phyloP scores from a whole-genome alignment of 2,888 invertebrate species.

The Enchytraeus crypticus region DNA sequence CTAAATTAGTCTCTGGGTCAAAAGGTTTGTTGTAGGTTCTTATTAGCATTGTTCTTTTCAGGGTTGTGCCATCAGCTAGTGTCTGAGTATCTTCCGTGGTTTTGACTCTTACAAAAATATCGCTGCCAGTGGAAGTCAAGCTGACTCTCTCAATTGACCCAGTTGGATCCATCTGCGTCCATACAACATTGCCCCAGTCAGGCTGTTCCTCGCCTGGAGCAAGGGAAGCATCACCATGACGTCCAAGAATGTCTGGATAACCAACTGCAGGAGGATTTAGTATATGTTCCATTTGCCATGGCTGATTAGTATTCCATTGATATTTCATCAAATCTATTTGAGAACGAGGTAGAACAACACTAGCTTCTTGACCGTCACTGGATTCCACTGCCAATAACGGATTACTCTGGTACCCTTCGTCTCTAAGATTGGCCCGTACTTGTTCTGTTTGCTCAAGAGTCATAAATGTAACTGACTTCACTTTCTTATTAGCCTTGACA shows the following conservation, averaged over 20 bases:
- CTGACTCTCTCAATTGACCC: background rate
- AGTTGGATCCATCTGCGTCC: background rate
- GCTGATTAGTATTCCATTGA: background rate
- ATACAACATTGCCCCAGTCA: background rate
- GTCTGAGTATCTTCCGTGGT: conserved; percentile 12
- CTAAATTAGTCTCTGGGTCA: background rate
- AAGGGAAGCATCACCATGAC: no score
- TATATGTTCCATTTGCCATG: background rate
- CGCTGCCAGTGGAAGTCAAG: background rate
- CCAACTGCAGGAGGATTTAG: background rate
- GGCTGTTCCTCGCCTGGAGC: no score
- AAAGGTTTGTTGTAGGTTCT: background rate
- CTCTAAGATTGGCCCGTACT: background rate
- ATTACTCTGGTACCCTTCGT: background rate
- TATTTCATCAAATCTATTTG: background rate
- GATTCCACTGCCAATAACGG: background rate
- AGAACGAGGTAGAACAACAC: background rate
- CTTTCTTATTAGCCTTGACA: background rate
- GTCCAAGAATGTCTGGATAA: no score
- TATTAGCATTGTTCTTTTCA: conserved; percentile 50
- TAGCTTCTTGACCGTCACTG: background rate
- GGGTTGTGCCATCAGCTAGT: conserved; percentile 39
- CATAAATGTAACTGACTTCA: background rate
- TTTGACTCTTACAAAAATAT: background rate
- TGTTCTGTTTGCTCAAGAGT: background rate